These are phyloP conservation scores for Athene cunicularia DNA, from an alignment of 2,113 vertebrate species.

Conservation along the genomic window DNA sequence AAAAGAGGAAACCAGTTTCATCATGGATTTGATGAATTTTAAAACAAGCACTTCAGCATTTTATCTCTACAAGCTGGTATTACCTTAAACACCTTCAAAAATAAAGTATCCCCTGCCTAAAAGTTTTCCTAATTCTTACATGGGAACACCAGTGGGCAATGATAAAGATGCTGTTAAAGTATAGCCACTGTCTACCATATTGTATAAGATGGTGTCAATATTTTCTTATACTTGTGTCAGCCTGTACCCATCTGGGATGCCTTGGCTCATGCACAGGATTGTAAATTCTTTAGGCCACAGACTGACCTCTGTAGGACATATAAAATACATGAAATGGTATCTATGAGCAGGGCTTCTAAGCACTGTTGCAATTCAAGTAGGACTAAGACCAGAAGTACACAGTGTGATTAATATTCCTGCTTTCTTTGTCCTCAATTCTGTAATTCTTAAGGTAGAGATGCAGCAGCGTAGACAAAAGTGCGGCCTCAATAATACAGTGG, in stretches of 20 bases:
- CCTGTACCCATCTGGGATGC: neutral
- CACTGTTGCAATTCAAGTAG: neutral
- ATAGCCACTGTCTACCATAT: neutral
- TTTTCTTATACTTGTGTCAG: neutral
- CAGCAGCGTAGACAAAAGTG: neutral
- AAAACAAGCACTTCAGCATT: neutral
- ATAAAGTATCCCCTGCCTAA: neutral
- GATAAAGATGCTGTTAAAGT: neutral
- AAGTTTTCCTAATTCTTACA: neutral
- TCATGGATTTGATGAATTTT: neutral
- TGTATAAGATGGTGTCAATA: neutral
- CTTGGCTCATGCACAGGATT: neutral
- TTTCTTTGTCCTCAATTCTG: neutral
- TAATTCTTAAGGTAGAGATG: neutral
- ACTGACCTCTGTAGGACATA: neutral
- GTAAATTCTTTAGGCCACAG: neutral
- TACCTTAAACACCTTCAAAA: neutral
- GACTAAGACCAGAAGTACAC: neutral
- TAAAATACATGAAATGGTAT: neutral
- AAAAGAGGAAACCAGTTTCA: neutral
- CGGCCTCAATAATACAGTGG: neutral
- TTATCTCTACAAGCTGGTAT: neutral
- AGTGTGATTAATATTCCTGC: neutral
- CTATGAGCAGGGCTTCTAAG: neutral
- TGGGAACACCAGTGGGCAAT: neutral